phyloP scores from a whole-genome alignment of 1,140 invertebrate species.

The Drosophila sulfurigaster region DNA sequence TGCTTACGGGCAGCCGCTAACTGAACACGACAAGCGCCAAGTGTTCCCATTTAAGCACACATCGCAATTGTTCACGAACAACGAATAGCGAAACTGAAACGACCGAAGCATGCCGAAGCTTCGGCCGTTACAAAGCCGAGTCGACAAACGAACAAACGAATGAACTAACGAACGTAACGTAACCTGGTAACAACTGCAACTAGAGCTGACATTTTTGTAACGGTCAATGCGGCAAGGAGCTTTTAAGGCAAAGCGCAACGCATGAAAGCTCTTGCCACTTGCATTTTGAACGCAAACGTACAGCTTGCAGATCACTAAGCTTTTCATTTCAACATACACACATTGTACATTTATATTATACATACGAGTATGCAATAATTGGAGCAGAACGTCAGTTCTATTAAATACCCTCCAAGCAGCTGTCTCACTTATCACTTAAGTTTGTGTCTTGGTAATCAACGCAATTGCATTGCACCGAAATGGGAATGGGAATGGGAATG shows the following conservation, averaged over 20 bases:
- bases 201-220: not conserved
- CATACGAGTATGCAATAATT: not conserved
- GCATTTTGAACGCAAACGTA: not conserved
- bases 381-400: not conserved
- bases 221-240: not conserved
- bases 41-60: constrained; percentile 31
- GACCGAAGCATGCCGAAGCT: constrained; percentile 13
- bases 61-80: not conserved
- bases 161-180: too few species aligned
- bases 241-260: not conserved
- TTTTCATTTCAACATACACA: not conserved
- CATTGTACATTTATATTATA: not conserved
- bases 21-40: constrained; percentile 31
- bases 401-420: not conserved
- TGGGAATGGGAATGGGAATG: not conserved
- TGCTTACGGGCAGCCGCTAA: constrained; percentile 52
- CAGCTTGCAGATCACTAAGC: not conserved
- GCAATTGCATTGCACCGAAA: constrained; percentile 15
- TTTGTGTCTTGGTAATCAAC: constrained; percentile 1
- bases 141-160: not conserved
- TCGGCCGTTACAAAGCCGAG: constrained; percentile 17
- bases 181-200: not conserved
- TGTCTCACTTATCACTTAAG: not conserved
- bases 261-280: not conserved
- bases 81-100: not conserved